Conservation (phyloP, 2,888 invertebrate species). For the Patella caerulea region DNA sequence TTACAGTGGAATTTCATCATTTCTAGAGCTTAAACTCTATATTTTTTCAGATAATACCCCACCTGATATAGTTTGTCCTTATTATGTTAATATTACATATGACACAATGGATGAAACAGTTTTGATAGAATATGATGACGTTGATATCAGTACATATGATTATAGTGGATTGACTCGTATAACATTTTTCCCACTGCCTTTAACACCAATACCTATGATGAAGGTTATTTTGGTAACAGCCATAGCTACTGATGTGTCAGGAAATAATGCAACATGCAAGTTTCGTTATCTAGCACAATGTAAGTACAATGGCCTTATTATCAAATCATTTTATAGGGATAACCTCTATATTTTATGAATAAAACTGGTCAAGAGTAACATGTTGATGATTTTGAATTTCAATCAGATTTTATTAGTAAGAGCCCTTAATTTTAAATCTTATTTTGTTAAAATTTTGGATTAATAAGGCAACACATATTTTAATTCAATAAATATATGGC, state of each 20-base stretch:
- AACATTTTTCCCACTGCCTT: conserved; percentile 23
- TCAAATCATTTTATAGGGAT: no score
- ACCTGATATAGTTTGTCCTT: conserved; percentile 48
- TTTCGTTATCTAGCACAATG: conserved; percentile 47
- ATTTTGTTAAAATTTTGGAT: no score
- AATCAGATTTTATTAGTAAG: no score
- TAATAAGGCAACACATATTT: no score
- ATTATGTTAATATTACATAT: conserved; percentile 30
- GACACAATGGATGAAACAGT: conserved; percentile 22
- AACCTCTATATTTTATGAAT: no score
- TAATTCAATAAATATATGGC: no score
- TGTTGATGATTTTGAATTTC: no score
- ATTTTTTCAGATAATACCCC: conserved; percentile 46
- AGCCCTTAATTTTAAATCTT: no score
- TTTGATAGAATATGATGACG: conserved; percentile 17
- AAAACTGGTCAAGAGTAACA: no score
- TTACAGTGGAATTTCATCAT: no score
- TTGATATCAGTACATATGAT: conserved; percentile 31
- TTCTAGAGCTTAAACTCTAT: background rate
- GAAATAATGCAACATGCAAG: conserved; percentile 46
- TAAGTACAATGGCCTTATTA: conserved; percentile 35
- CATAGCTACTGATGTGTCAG: conserved; percentile 41
- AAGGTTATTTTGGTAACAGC: conserved; percentile 40
- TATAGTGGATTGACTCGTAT: conserved; percentile 29
- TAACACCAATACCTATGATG: conserved; percentile 24